Evolutionary conservation across 2,113 vertebrate species (phyloP).

Genomic region (Polypterus bichir): DNA sequence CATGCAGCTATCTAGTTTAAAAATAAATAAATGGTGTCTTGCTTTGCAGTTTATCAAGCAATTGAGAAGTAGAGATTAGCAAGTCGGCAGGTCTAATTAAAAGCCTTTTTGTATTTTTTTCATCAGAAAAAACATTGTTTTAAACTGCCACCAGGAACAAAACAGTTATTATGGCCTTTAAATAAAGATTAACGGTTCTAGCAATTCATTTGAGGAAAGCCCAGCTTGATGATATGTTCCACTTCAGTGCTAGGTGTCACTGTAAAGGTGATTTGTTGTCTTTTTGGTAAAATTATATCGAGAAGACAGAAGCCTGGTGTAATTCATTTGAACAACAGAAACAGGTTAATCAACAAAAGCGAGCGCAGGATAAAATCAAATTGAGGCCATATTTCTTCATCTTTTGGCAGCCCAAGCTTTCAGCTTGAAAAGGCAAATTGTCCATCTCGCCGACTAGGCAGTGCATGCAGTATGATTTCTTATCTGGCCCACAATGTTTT

Average conservation of each 20-base stretch:
- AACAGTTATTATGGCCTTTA: constrained; percentile 52
- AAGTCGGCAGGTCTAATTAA: no score
- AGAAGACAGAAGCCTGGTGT: constrained; percentile 42
- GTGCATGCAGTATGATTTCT: constrained; percentile 20
- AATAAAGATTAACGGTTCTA: constrained; percentile 68
- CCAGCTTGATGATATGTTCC: constrained; percentile 49
- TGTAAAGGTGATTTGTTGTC: constrained; percentile 48
- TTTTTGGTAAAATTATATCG: constrained; percentile 57
- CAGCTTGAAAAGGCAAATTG: constrained; percentile 24
- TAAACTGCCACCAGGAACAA: constrained; percentile 40
- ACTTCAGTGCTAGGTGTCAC: constrained; percentile 30
- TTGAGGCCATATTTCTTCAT: constrained; percentile 38
- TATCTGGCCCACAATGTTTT: constrained; percentile 13
- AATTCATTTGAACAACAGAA: constrained; percentile 47
- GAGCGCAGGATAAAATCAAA: constrained; percentile 36
- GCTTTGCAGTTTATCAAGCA: no score
- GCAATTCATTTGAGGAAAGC: constrained; percentile 50
- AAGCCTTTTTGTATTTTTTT: no score
- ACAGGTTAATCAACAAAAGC: constrained; percentile 47
- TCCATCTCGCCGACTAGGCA: constrained; percentile 15
- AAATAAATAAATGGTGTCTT: no score
- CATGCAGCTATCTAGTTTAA: no score
- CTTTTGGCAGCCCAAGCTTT: constrained; percentile 32
- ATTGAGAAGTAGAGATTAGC: no score
- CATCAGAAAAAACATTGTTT: constrained; percentile 17